Evolutionary conservation across 2,888 invertebrate species (phyloP), one percentile per base, ranked within the genome.

Genomic region (Drosophila monieri): DNA sequence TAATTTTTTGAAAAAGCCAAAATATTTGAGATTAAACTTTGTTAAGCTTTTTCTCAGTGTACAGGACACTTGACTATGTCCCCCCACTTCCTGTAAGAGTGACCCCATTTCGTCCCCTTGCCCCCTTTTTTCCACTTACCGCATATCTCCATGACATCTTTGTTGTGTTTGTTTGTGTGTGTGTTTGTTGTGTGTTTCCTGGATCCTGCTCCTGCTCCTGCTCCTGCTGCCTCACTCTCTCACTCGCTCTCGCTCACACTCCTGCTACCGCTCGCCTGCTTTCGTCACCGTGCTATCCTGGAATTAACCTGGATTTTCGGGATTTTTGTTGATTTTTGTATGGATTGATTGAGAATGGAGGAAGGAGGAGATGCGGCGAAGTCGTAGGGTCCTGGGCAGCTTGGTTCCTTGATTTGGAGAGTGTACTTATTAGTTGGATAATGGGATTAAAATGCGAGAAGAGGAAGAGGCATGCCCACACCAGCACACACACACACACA

Each of bases 71-170:
- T 18, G 3, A 18, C 37, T 18, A 12, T 25, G 35, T 6, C 23
- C 23, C 35, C 15, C 48, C 39, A 15, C 39, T 41, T 39, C 39
- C 39, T 43, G 18, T 43, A 12, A 12, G 15, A 18, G 39, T 8
- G 15, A 15, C 15, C 15, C 39, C 39, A 6, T 15, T 9, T 39
- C 1, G 5, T 9, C 47, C 25, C 61, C 3, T 18, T 9, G 0
- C 2, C 41, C 37, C 30, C 44, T 8, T 25, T 18, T 15, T 27
- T 23, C 35, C 53, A 89, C 90, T 78, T 88, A 90, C 90, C 90
- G 90, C 89, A 85, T 90, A 90, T 90, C 90, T 89, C 90, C 90
- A 89, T 80, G 89, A 89, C 89, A 89, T 89, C 77, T 81, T 88
- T 75, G 69, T 73, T 21, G 58, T 56, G 54, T 53, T 55, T 37